Evolutionary conservation across 1,140 invertebrate species (phyloP), one percentile per base, ranked within the genome.

Genomic region (Ips nitidus): DNA sequence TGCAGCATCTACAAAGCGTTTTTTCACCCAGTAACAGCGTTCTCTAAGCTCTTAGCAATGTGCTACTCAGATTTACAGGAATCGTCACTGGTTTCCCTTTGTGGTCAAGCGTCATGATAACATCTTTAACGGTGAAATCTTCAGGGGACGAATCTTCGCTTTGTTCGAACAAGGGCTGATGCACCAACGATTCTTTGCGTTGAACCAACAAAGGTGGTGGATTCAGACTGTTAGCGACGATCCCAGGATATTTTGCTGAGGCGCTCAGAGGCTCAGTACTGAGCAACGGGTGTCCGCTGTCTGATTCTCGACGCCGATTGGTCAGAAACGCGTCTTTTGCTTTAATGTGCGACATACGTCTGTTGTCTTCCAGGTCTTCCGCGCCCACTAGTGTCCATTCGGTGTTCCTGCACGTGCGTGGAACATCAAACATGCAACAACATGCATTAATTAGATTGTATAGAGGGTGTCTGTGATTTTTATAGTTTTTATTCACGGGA

Each of bases 371-470:
- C 7, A 68, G 60, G 56, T 76, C 75, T 41, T 76, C 75, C 37
- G 71, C 45, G 53, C 41, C 62, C 41, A 76, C 71, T 66, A 75
- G 58, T n/a, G 75, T 75, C 73, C 75, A 76, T 70, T 76, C 74
- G 55, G 75, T 76, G 60, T 70, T 69, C 69, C 75, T 76, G 69
- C 57, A 59, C 43, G 69, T 41, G 56, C 62, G 61, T 42, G 55
- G 52, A 57, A 73, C 73, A 72, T 73, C 67, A 59, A 72, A 75
- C 75, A 76, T 76, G 73, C 75, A 74, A 74, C 67, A 73, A 72
- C 72, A 73, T 73, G 59, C 66, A 62, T 55, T 53, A 66, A 73
- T 73, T 73, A 69, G 52, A 59, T 22, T 22, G 22, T 22, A 22
- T 22, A 22, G 22, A 22, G 22, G 22, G 22, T 22, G 22, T 22